Conservation (phyloP, 2,113 vertebrate genomes). For the Podarcis raffonei region DNA sequence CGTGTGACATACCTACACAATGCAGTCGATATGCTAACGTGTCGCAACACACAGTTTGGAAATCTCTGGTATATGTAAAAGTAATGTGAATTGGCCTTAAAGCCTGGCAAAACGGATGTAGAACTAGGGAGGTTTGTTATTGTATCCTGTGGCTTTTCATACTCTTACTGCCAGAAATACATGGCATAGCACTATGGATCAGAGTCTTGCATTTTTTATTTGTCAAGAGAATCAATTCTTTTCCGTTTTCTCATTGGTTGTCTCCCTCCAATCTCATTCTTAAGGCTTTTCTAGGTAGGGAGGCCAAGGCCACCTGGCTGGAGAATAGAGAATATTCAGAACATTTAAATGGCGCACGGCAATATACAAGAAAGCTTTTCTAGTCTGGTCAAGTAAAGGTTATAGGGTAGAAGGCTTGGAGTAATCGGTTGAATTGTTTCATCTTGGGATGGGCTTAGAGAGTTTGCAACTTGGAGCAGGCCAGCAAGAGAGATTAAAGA, state of each 20-base stretch:
- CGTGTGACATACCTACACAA: too few relatives aligned
- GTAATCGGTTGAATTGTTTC: neutral
- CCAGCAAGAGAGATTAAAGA: too few relatives aligned
- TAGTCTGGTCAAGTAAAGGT: neutral
- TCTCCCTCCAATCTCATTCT: neutral
- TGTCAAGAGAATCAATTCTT: neutral
- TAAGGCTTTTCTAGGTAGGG: neutral
- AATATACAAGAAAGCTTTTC: neutral
- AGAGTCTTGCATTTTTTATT: neutral
- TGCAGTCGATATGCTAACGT: too few relatives aligned
- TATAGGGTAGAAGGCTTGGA: neutral
- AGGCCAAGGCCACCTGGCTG: neutral
- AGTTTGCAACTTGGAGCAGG: too few relatives aligned
- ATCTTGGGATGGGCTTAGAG: too few relatives aligned
- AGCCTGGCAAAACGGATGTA: neutral
- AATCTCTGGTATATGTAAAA: neutral
- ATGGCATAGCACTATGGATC: neutral
- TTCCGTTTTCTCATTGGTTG: neutral
- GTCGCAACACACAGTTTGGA: too few relatives aligned
- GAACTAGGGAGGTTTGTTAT: neutral
- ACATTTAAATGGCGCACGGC: too few relatives aligned
- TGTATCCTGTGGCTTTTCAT: conserved; percentile 27
- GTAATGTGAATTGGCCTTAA: conserved; percentile 28
- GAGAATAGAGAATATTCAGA: neutral
- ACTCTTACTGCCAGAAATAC: conserved; percentile 9